Percentiles rank a stretch among this genome's conserved stretches.
phyloP scores from a whole-genome alignment of 2,888 invertebrate species.

The Tenthredo distinguenda region DNA sequence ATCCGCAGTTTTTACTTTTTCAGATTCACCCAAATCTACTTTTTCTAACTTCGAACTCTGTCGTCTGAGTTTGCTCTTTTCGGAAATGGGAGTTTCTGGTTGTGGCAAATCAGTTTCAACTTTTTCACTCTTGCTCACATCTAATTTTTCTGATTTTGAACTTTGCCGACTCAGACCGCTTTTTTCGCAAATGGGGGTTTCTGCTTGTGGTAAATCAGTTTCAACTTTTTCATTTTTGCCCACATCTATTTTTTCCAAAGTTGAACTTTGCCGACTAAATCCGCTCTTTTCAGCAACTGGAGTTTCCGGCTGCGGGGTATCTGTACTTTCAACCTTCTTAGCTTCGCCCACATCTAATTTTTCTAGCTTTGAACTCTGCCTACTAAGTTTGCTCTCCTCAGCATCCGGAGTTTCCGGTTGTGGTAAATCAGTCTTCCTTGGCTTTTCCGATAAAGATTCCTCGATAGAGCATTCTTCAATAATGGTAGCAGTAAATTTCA shows the following conservation, averaged over 20 bases:
- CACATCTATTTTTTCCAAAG: constrained; percentile 19
- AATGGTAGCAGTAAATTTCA: constrained; percentile 70
- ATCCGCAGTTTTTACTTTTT: constrained; percentile 52
- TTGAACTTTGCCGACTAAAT: constrained; percentile 24
- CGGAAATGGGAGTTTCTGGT: constrained; percentile 53
- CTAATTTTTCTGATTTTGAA: constrained; percentile 18
- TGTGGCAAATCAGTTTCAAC: constrained; percentile 35
- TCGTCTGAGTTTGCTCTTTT: constrained; percentile 59
- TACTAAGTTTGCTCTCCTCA: constrained; percentile 44
- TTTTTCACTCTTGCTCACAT: constrained; percentile 41
- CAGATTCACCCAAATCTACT: constrained; percentile 61
- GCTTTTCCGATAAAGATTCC: constrained; percentile 79
- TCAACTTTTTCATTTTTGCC: constrained; percentile 21
- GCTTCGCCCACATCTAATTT: constrained; percentile 48
- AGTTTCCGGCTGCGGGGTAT: neutral
- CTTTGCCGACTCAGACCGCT: constrained; percentile 14
- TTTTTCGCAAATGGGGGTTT: constrained; percentile 38
- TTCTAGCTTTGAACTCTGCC: constrained; percentile 30
- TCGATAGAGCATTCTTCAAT: constrained; percentile 80
- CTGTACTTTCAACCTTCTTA: constrained; percentile 2
- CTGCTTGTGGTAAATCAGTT: constrained; percentile 28
- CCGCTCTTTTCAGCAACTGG: constrained; percentile 36
- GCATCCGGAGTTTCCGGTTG: constrained; percentile 51
- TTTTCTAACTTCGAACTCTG: constrained; percentile 61
- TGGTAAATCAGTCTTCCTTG: constrained; percentile 50